These are phyloP conservation scores for Thamnophis elegans DNA, from an alignment of 2,797 vertebrate genomes.

Conservation along the genomic window DNA sequence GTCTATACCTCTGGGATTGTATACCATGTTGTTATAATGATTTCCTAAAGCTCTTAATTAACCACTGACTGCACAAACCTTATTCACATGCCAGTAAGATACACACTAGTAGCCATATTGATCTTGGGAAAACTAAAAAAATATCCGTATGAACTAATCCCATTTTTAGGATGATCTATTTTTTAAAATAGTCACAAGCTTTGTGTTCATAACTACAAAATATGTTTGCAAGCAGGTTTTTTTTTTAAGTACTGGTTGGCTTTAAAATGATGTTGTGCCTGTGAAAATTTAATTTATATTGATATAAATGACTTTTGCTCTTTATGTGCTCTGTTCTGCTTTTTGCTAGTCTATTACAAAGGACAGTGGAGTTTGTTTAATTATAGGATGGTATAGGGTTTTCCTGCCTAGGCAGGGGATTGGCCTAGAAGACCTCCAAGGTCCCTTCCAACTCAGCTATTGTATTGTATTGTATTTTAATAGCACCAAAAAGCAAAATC, in stretches of 20 bases:
- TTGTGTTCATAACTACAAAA: neutral
- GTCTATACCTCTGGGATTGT: neutral
- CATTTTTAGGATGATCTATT: neutral
- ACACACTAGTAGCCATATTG: neutral
- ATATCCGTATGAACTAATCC: neutral
- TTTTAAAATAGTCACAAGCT: neutral
- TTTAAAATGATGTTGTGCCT: neutral
- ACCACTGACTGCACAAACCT: neutral
- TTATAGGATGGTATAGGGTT: too few species aligned
- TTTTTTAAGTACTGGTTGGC: neutral
- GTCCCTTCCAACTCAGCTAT: too few species aligned
- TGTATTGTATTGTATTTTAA: neutral
- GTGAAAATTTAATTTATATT: neutral
- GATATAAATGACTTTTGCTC: neutral
- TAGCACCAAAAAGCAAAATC: slow-evolving; percentile 12
- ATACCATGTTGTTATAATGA: neutral
- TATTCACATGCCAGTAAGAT: neutral
- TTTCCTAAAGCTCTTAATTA: neutral
- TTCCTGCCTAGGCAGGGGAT: too few species aligned
- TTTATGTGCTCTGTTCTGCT: neutral
- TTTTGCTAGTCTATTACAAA: neutral
- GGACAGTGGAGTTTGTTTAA: neutral
- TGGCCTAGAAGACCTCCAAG: too few species aligned
- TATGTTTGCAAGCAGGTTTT: neutral
- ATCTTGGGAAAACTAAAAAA: neutral